Conservation (phyloP, 1,140 invertebrate genomes). For the Temnothorax curvispinosus region DNA sequence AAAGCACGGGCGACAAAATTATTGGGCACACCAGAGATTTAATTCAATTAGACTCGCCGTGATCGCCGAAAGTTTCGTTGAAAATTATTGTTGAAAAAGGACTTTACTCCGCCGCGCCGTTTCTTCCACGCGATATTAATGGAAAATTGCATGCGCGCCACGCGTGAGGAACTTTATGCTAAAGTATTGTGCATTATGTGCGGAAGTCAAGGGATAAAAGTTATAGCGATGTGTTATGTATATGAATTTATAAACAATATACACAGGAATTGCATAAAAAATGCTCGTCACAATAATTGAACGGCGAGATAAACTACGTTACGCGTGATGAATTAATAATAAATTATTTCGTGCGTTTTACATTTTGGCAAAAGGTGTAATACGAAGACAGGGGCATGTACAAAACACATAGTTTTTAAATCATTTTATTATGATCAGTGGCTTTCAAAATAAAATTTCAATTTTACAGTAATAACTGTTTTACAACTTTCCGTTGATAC, state of each 20-base stretch:
- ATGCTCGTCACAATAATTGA: background rate
- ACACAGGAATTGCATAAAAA: background rate
- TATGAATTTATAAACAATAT: slow-evolving; percentile 28
- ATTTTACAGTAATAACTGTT: background rate
- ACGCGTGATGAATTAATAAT: background rate
- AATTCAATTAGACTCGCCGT: slow-evolving; percentile 2
- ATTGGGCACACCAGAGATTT: background rate
- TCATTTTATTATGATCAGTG: background rate
- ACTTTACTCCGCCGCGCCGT: background rate
- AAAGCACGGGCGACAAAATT: background rate
- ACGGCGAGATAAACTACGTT: background rate
- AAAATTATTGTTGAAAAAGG: slow-evolving; percentile 1
- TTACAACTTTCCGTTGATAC: background rate
- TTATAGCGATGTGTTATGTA: slow-evolving; percentile 9
- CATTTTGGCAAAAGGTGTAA: background rate
- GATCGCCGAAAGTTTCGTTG: background rate
- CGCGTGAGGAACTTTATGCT: background rate
- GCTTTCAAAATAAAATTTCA: background rate
- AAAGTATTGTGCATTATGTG: slow-evolving; percentile 23
- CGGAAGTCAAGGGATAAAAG: slow-evolving; percentile 14
- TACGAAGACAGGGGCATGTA: background rate
- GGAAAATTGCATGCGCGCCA: slow-evolving; percentile 2
- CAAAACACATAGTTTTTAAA: background rate
- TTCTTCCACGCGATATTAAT: slow-evolving; percentile 31
- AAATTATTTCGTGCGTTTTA: background rate